Evolutionary conservation across 92 coral and sea anemone species (phyloP).

Genomic region (Virgularia gustaviana): DNA sequence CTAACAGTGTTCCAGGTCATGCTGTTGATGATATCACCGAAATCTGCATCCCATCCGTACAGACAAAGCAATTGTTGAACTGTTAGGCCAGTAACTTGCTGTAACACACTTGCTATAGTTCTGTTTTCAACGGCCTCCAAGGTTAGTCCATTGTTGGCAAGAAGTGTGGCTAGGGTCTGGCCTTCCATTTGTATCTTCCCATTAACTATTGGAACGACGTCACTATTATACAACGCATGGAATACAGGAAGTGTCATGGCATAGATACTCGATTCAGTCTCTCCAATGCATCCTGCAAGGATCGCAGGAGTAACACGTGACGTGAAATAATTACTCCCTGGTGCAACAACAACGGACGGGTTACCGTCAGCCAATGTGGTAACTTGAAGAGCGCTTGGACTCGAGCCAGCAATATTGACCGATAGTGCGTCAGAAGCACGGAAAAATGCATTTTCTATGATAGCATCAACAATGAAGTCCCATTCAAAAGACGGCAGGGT

Average conservation of each 20-base stretch:
- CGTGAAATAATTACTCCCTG: slow-evolving; percentile 3
- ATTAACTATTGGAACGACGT: slow-evolving; percentile 15
- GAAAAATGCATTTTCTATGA: slow-evolving; percentile 10
- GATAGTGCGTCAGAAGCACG: slow-evolving; percentile 27
- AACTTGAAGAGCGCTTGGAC: slow-evolving; percentile 9
- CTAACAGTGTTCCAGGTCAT: slow-evolving; percentile 25
- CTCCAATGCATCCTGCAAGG: slow-evolving; percentile 27
- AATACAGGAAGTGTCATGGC: slow-evolving; percentile 12
- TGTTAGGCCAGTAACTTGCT: slow-evolving; percentile 19
- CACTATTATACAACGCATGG: neutral
- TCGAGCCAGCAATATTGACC: slow-evolving; percentile 15
- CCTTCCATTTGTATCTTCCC: slow-evolving; percentile 26
- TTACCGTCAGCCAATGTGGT: slow-evolving; percentile 11
- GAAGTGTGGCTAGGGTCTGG: neutral
- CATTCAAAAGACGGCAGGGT: slow-evolving; percentile 42
- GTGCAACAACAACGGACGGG: slow-evolving; percentile 15
- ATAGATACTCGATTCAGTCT: slow-evolving; percentile 8
- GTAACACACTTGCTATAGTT: slow-evolving; percentile 17
- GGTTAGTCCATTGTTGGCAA: neutral
- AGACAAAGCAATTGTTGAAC: slow-evolving; percentile 30
- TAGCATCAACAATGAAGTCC: slow-evolving; percentile 20
- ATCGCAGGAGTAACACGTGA: slow-evolving; percentile 3
- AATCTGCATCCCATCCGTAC: slow-evolving; percentile 24
- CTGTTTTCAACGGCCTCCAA: slow-evolving; percentile 3
- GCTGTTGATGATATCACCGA: slow-evolving; percentile 13